Conservation (phyloP, 2,797 vertebrate species). For the Ataeniobius toweri region DNA sequence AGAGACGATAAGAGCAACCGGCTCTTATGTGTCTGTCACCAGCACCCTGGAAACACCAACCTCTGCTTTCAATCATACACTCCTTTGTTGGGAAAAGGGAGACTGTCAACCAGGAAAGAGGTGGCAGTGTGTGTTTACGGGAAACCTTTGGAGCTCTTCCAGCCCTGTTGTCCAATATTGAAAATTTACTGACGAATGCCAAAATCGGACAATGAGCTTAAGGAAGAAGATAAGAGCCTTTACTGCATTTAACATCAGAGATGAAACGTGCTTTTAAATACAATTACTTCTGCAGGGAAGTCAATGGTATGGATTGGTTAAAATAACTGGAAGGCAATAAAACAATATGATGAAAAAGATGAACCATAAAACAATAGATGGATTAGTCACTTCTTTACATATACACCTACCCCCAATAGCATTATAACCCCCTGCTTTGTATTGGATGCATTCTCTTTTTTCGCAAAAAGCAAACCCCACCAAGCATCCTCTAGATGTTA, state of each 20-base stretch:
- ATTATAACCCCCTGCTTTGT: neutral
- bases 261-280: slow-evolving; percentile 26
- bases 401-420: neutral
- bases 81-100: slow-evolving; percentile 68
- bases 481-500: neutral
- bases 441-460: neutral
- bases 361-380: neutral
- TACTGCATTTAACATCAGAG: slow-evolving; percentile 25
- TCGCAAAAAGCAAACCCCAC: neutral
- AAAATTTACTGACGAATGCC: slow-evolving; percentile 56
- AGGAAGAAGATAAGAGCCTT: slow-evolving; percentile 32
- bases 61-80: slow-evolving; percentile 45
- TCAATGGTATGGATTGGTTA: neutral
- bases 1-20: slow-evolving; percentile 30
- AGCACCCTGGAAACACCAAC: slow-evolving; percentile 5
- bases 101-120: slow-evolving; percentile 75
- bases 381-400: neutral
- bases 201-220: slow-evolving; percentile 54
- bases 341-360: neutral
- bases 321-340: neutral
- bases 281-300: slow-evolving; percentile 13
- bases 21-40: slow-evolving; percentile 21
- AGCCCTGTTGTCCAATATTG: slow-evolving; percentile 71
- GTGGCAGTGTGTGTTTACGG: slow-evolving; percentile 70
- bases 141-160: slow-evolving; percentile 79